Base-by-base conservation (phyloP, 2,797 vertebrate species). In the Darevskia mixta region DNA sequence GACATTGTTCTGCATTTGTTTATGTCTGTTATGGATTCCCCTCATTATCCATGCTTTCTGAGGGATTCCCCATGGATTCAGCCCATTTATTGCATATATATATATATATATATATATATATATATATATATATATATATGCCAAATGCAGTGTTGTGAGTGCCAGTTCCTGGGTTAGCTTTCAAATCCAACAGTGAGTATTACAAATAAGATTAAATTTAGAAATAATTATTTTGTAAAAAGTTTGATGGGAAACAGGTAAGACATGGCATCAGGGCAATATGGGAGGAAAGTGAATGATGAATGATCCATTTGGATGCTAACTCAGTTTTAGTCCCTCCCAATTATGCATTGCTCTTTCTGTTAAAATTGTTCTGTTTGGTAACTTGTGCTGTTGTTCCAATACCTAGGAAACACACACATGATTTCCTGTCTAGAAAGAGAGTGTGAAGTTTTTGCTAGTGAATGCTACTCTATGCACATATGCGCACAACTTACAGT, bases 11-110 rank as follows among this genome's bases (percentile, higher is more conserved):
- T 97, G 96, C 95, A 95, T 97, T 98, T 98, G 97, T 98, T 98
- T 98, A 97, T 96, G 97, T 98, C 97, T 98, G 95, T 97, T 97
- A 97, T 97, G 95, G 96, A 97, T 97, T 97, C 95, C 93, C 92
- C 94, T 98, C 97, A 98, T 98, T 98, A 98, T 95, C 96, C 96
- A 98, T 98, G 97, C 97, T 96, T 97, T 98, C 98, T 98, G 97
- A 98, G 97, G 95, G 96, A 97, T 95, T 98, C 97, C 97, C 97
- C 86, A 83, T 95, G 97, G 97, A 97, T 97, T 96, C 95, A 95
- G 92, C 92, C 95, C 96, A 97, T 97, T 98, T 97, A 97, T 97
- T 97, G 94, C 94, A 92, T 96, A 97, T 94, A 97, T 97, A 97
- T 11, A 49, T 11, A 49, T 49, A 49, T 49, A 49, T 49, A 45